A percentile compares a stretch with the other conserved stretches of the same genome.
phyloP scores from a whole-genome alignment of 37 sponge, comb jelly and placozoan species.

The Trichoplax adhaerens region DNA sequence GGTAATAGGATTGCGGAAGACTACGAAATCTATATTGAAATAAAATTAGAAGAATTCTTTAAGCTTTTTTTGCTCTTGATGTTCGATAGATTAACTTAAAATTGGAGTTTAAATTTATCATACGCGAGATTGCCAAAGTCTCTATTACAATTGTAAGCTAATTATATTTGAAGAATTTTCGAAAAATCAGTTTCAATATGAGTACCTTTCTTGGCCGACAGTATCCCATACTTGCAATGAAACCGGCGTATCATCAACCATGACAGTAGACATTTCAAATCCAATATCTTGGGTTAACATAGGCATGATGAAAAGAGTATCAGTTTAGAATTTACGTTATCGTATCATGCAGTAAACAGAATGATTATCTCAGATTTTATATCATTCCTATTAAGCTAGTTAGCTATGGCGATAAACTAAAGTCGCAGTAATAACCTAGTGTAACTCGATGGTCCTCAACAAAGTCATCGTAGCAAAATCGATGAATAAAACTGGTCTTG shows the following conservation, averaged over 20 bases:
- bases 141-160: neutral
- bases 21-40: neutral
- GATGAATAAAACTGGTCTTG: constrained; percentile 53
- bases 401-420: no score
- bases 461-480: constrained; percentile 50
- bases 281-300: constrained; percentile 22
- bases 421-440: constrained; percentile 28
- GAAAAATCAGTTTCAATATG: no score
- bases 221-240: constrained; percentile 73
- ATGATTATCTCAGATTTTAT: no score
- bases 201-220: constrained; percentile 64
- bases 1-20: constrained; percentile 36
- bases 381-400: no score
- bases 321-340: no score
- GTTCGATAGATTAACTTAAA: neutral
- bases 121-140: no score
- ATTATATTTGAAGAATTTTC: neutral
- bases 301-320: no score
- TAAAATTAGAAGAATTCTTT: constrained; percentile 7
- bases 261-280: constrained; percentile 23
- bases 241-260: constrained; percentile 30
- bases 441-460: constrained; percentile 41
- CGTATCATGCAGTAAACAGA: no score
- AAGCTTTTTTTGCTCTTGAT: neutral
- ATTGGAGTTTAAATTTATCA: neutral